These are phyloP conservation scores for Poecilus cupreus DNA, from an alignment of 2,888 invertebrate genomes.

Conservation along the genomic window DNA sequence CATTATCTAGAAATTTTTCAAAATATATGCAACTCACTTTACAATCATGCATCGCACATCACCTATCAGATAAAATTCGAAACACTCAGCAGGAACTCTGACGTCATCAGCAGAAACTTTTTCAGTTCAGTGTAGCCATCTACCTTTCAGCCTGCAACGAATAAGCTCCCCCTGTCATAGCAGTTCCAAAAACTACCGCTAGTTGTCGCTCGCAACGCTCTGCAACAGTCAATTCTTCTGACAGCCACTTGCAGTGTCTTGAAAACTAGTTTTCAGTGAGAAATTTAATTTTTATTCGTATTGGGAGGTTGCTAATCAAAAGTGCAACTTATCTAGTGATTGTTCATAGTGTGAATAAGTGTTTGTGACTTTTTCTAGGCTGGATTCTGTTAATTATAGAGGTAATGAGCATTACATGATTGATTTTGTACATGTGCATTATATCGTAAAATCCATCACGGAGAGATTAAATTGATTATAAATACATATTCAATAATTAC, in stretches of 20 bases:
- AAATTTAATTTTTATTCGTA: not conserved
- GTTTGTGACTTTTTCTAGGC: not conserved
- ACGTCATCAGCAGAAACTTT: not conserved
- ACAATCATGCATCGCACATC: not conserved
- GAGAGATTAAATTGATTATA: not conserved
- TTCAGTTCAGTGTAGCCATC: not conserved
- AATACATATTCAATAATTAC: not conserved
- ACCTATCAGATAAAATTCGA: not conserved
- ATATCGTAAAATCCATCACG: not conserved
- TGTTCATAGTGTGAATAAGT: constrained; percentile 1
- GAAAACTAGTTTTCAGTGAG: not conserved
- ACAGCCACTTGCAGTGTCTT: not conserved
- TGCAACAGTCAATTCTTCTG: not conserved
- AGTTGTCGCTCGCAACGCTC: not conserved
- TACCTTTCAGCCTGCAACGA: not conserved
- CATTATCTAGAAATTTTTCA: too few relatives aligned
- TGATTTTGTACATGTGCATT: constrained; percentile 21
- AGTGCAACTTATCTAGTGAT: not conserved
- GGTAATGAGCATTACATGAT: not conserved
- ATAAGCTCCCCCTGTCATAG: not conserved
- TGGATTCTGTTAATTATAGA: not conserved
- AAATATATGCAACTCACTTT: not conserved
- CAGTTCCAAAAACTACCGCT: not conserved
- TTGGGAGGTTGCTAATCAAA: not conserved
- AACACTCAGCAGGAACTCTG: not conserved